phyloP scores from a whole-genome alignment of 2,888 invertebrate species.

The Suillia variegata region DNA sequence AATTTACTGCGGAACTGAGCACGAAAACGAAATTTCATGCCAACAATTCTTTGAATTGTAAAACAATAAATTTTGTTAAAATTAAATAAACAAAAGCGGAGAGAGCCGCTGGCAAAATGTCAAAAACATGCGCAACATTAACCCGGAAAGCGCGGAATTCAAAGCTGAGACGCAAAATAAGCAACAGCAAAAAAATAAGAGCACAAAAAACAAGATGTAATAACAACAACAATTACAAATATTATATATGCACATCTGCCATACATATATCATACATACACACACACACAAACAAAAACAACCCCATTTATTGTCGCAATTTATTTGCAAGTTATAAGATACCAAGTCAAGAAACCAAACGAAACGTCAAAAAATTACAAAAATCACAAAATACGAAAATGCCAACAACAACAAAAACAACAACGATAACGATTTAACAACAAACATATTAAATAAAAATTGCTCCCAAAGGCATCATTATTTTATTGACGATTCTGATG shows the following conservation, averaged over 20 bases:
- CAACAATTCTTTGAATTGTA: no score
- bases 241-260: background rate
- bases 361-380: background rate
- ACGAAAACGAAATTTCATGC: no score
- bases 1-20: no score
- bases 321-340: background rate
- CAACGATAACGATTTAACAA: conserved; percentile 11
- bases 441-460: conserved; percentile 29
- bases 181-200: background rate
- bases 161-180: background rate
- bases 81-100: no score
- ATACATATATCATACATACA: background rate
- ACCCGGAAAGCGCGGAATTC: no score
- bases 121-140: no score
- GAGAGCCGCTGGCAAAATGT: no score
- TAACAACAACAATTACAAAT: background rate
- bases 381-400: background rate
- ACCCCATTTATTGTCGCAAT: background rate
- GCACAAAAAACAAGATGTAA: background rate
- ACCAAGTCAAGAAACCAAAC: background rate
- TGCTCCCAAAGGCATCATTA: conserved; percentile 35
- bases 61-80: no score
- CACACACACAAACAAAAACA: background rate
- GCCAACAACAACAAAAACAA: background rate
- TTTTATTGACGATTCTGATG: conserved; percentile 32